Evolutionary conservation across 2,113 vertebrate species (phyloP).

Genomic region (Megatriorchis doriae): DNA sequence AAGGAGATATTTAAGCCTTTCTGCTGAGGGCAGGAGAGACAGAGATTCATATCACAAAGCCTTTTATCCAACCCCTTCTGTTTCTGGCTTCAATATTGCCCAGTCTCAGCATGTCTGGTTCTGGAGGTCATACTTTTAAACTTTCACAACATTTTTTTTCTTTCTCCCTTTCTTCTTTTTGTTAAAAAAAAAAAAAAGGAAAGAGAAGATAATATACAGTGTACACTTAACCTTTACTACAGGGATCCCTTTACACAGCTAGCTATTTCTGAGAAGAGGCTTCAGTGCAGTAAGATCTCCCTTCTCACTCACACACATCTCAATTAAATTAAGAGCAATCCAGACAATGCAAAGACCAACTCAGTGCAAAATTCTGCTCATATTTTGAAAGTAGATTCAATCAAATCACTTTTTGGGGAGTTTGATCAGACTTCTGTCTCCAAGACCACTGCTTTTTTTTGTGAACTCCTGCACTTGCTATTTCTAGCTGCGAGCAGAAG

Average conservation of each 20-base stretch:
- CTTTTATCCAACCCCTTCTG: constrained; percentile 85
- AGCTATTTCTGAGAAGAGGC: constrained; percentile 33
- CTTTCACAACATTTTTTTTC: constrained; percentile 6
- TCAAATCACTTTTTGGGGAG: not conserved
- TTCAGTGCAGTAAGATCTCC: constrained; percentile 12
- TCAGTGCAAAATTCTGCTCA: not conserved
- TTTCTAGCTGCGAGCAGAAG: not conserved
- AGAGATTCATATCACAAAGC: constrained; percentile 89
- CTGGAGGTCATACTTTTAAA: constrained; percentile 82
- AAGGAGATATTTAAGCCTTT: constrained; percentile 93
- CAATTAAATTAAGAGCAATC: constrained; percentile 8
- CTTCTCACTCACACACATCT: not conserved
- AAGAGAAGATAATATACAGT: constrained; percentile 12
- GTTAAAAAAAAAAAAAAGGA: not conserved
- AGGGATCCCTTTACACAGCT: constrained; percentile 30
- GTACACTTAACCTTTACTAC: constrained; percentile 59
- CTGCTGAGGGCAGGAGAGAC: constrained; percentile 87
- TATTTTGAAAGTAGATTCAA: not conserved
- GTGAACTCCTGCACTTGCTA: not conserved
- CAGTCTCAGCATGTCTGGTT: constrained; percentile 80
- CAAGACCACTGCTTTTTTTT: not conserved
- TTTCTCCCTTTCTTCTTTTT: not conserved
- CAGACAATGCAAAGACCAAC: not conserved
- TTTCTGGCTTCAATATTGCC: constrained; percentile 81
- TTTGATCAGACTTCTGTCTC: not conserved